phyloP scores from a whole-genome alignment of 1,140 invertebrate genomes.

The Ceratosolen solmsi region DNA sequence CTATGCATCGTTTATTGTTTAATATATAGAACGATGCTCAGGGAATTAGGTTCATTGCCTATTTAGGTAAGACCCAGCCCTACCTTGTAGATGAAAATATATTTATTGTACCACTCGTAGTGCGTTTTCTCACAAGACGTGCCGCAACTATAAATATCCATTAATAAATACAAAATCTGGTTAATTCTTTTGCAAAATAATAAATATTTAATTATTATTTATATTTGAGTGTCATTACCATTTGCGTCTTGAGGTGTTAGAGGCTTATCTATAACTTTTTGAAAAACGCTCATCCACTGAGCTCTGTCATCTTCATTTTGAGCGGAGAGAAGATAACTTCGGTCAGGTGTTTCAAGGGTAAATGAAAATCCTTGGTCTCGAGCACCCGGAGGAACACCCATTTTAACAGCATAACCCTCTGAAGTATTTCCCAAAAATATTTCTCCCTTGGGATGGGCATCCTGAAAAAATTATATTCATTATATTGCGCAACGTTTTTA shows the following conservation, averaged over 20 bases:
- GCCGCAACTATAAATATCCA: slow-evolving; percentile 79
- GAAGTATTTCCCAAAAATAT: slow-evolving; percentile 87
- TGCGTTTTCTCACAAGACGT: slow-evolving; percentile 81
- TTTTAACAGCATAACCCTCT: slow-evolving; percentile 82
- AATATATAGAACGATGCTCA: slow-evolving; percentile 50
- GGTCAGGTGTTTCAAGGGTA: slow-evolving; percentile 87
- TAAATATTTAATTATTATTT: too few species aligned
- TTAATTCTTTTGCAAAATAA: slow-evolving; percentile 28
- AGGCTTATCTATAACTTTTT: slow-evolving; percentile 83
- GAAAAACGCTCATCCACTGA: slow-evolving; percentile 85
- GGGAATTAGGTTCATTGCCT: slow-evolving; percentile 62
- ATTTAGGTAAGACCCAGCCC: slow-evolving; percentile 66
- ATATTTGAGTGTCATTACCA: too few species aligned
- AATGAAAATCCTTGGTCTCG: slow-evolving; percentile 87
- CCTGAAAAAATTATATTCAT: slow-evolving; percentile 66
- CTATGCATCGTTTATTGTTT: slow-evolving; percentile 29
- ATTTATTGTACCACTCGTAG: slow-evolving; percentile 80
- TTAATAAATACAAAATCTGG: not conserved
- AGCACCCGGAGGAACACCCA: slow-evolving; percentile 78
- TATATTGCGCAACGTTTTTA: not conserved
- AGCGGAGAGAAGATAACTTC: slow-evolving; percentile 88
- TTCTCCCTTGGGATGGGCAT: slow-evolving; percentile 92
- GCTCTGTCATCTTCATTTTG: slow-evolving; percentile 83
- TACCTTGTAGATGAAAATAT: slow-evolving; percentile 78
- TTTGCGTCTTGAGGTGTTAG: slow-evolving; percentile 86